Conservation (phyloP, 2,888 invertebrate genomes). For the Therioaphis trifolii region DNA sequence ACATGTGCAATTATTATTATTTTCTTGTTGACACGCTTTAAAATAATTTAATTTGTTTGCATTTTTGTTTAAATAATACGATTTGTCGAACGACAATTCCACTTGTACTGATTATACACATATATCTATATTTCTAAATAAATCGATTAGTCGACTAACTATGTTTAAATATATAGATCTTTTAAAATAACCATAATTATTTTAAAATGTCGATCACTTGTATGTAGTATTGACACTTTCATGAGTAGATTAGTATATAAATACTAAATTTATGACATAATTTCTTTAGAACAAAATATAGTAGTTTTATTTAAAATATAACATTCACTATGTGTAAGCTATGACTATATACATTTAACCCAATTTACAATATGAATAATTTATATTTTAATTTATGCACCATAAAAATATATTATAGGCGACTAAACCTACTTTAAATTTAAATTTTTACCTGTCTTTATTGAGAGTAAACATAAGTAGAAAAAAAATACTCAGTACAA, state of each 20-base stretch:
- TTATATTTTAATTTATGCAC: slow-evolving; percentile 52
- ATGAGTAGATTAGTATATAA: neutral
- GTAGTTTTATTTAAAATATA: slow-evolving; percentile 31
- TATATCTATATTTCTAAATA: no score
- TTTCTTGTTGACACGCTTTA: no score
- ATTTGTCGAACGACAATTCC: neutral
- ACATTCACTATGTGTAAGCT: neutral
- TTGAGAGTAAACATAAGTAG: slow-evolving; percentile 21
- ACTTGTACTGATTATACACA: no score
- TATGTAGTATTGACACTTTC: neutral
- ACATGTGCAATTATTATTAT: no score
- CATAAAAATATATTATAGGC: slow-evolving; percentile 38
- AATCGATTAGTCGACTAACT: no score
- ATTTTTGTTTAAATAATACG: neutral
- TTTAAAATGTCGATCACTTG: neutral
- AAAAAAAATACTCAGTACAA: slow-evolving; percentile 12
- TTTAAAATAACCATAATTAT: no score
- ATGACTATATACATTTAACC: slow-evolving; percentile 41
- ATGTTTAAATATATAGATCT: no score
- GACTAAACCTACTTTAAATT: slow-evolving; percentile 37
- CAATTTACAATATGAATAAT: slow-evolving; percentile 43
- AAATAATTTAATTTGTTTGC: no score
- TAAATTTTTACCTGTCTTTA: slow-evolving; percentile 24
- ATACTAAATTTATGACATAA: neutral
- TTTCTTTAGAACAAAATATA: slow-evolving; percentile 5